Evolutionary conservation across 2,888 invertebrate genomes (phyloP).

Genomic region (Spicauda simplicius): DNA sequence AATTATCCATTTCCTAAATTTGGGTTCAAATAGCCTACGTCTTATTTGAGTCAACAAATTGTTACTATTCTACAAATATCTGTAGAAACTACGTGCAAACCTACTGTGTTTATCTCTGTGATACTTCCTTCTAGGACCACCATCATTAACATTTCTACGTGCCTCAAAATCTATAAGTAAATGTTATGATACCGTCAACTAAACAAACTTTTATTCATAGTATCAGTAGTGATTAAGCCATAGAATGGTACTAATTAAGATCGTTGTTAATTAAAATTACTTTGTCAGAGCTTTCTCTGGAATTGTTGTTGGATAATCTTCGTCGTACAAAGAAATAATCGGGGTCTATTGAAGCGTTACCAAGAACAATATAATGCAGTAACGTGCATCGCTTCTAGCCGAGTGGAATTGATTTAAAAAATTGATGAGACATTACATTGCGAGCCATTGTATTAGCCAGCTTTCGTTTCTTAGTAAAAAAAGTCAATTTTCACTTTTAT

Average conservation of each 20-base stretch:
- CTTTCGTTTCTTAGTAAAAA: slow-evolving; percentile 70
- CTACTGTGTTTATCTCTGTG: no score
- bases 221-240: background rate
- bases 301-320: slow-evolving; percentile 44
- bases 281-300: slow-evolving; percentile 56
- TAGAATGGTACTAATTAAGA: slow-evolving; percentile 16
- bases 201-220: no score
- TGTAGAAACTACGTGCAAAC: no score
- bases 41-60: no score
- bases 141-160: no score
- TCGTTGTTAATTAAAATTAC: slow-evolving; percentile 7
- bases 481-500: slow-evolving; percentile 57
- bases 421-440: slow-evolving; percentile 53
- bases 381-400: slow-evolving; percentile 54
- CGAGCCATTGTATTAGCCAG: slow-evolving; percentile 62
- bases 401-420: slow-evolving; percentile 58
- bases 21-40: no score
- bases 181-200: no score
- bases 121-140: no score
- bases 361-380: slow-evolving; percentile 56
- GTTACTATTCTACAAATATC: no score
- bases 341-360: slow-evolving; percentile 68
- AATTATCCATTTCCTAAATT: no score
- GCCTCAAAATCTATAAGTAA: no score
- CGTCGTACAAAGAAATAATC: slow-evolving; percentile 63